Evolutionary conservation across 2,113 vertebrate genomes (phyloP), one percentile per base, ranked within the genome.

Genomic region (Varanus komodoensis): DNA sequence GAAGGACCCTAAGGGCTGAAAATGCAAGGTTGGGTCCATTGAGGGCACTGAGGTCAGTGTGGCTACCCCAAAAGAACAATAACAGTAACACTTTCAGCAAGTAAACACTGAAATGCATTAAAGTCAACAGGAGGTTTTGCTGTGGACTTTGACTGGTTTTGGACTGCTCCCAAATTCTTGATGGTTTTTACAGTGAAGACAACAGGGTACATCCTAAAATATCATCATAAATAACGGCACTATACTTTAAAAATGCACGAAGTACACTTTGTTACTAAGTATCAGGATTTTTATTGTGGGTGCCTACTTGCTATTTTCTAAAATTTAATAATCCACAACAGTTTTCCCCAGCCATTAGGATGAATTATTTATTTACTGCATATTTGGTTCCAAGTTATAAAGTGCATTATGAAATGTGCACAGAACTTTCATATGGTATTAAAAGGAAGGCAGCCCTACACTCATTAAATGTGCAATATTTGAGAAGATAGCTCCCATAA

Each of bases 241-340:
- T 75, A 69, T 86, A 87, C 57, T 93, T 93, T 90, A 87, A 93
- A 91, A 87, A 52, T 74, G 71, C 94, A 89, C 89, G 87, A 93
- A 89, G 92, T 91, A 92, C 0, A 92, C 29, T 92, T 89, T 71
- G 82, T 94, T 79, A 94, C 92, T 95, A 91, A 95, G 92, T 92
- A 80, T 82, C 54, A 48, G 34, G 92, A 61, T 69, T 92, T 94
- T 92, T 86, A 94, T 74, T 90, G 84, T 52, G 88, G 25, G 90
- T 90, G 88, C 93, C 93, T 91, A 93, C 75, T 89, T 74, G 68
- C 50, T 90, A 82, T 89, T 93, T 95, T 94, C 87, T 92, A 95
- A 93, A 95, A 92, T 93, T 92, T 90, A 80, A 90, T 92, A 83
- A 85, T 50, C 52, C 75, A 91, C 87, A 86, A 96, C 86, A 73